These are phyloP conservation scores for Neogobius melanostomus DNA, from an alignment of 2,113 vertebrate species.

Conservation along the genomic window DNA sequence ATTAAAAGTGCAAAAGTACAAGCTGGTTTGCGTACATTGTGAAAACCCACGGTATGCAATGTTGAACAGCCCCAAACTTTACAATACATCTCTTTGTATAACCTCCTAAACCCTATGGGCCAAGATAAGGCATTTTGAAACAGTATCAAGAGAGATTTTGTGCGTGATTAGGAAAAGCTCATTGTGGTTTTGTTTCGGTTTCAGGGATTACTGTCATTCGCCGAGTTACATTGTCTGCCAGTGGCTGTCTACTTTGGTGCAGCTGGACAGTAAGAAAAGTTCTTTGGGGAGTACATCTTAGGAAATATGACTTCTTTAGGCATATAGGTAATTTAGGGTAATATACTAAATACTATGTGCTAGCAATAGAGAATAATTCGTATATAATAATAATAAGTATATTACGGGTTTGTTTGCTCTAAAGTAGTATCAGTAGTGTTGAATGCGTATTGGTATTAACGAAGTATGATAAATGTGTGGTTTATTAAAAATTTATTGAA, in stretches of 20 bases:
- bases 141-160: not conserved
- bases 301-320: too few species aligned
- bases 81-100: not conserved
- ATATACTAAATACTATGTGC: not conserved
- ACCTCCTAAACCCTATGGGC: too few species aligned
- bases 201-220: constrained; percentile 87
- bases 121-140: not conserved
- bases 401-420: not conserved
- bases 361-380: not conserved
- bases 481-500: too few species aligned
- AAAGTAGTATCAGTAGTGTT: too few species aligned
- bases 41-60: too few species aligned
- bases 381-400: too few species aligned
- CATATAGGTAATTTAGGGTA: not conserved
- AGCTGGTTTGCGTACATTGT: too few species aligned
- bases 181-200: constrained; percentile 6
- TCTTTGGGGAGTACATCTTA: too few species aligned
- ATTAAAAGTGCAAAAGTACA: too few species aligned
- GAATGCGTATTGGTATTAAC: too few species aligned
- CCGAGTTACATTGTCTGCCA: constrained; percentile 78
- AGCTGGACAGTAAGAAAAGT: constrained; percentile 81
- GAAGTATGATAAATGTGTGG: too few species aligned
- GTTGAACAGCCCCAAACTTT: not conserved
- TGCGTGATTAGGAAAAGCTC: not conserved
- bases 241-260: constrained; percentile 81